phyloP scores from a whole-genome alignment of 2,113 vertebrate species.

The Thalassarche chlororhynchos region DNA sequence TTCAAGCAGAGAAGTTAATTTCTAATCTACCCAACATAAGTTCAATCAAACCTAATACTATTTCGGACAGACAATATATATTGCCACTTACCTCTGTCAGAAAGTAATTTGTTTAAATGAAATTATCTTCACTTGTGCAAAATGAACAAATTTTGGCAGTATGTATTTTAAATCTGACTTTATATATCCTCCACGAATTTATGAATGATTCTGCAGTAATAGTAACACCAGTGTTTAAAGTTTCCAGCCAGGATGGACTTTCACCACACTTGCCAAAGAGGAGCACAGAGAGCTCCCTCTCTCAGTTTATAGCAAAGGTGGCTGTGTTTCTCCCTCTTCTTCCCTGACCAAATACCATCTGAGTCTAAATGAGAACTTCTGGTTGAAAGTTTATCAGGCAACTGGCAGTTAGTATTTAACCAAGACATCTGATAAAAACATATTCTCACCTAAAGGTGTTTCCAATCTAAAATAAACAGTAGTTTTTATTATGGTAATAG shows the following conservation, averaged over 20 bases:
- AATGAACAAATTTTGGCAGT: neutral
- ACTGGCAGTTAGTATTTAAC: neutral
- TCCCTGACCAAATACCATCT: neutral
- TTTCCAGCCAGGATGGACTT: neutral
- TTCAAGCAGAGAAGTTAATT: constrained; percentile 42
- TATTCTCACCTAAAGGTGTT: constrained; percentile 11
- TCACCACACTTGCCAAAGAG: neutral
- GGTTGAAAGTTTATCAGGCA: neutral
- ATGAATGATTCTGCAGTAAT: neutral
- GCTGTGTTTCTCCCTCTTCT: neutral
- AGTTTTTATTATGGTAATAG: constrained; percentile 25
- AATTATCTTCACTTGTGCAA: neutral
- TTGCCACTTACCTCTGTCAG: neutral
- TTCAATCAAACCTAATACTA: constrained; percentile 19
- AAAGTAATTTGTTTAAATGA: neutral
- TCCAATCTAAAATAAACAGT: constrained; percentile 29
- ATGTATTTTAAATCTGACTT: neutral
- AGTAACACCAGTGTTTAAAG: neutral
- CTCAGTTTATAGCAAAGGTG: neutral
- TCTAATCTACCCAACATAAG: neutral
- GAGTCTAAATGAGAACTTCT: neutral
- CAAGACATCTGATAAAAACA: neutral
- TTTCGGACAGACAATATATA: neutral
- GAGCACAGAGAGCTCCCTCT: neutral
- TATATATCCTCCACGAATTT: neutral